Evolutionary conservation across 2,113 vertebrate species (phyloP).

Genomic region (Spermophilus dauricus): DNA sequence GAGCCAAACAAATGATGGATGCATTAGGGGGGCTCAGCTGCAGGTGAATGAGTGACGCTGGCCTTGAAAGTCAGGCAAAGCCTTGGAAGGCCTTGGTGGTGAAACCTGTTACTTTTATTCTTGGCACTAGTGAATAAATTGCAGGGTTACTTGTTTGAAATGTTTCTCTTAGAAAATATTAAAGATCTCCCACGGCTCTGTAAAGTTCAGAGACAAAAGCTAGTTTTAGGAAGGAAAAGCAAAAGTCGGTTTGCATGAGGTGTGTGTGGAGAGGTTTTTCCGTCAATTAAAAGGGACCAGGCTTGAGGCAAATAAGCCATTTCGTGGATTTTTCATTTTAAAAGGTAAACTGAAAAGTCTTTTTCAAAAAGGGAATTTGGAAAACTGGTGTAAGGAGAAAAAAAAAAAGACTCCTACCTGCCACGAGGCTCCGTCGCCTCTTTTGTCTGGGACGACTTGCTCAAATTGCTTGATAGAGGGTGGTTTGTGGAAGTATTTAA

Average conservation of each 20-base stretch:
- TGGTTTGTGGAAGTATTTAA: constrained; percentile 43
- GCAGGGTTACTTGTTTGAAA: constrained; percentile 84
- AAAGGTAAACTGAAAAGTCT: constrained; percentile 75
- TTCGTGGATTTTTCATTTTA: constrained; percentile 73
- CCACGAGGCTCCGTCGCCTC: not conserved
- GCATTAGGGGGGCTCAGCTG: constrained; percentile 56
- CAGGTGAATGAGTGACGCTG: constrained; percentile 67
- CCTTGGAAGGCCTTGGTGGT: constrained; percentile 72
- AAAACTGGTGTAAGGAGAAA: constrained; percentile 60
- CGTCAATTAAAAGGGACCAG: constrained; percentile 76
- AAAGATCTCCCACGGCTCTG: constrained; percentile 82
- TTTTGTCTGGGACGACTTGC: constrained; percentile 20
- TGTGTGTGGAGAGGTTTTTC: constrained; percentile 63
- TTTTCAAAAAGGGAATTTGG: constrained; percentile 66
- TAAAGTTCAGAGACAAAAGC: constrained; percentile 85
- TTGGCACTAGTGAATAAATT: constrained; percentile 83
- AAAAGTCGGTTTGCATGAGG: constrained; percentile 71
- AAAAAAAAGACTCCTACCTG: constrained; percentile 47
- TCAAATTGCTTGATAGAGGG: constrained; percentile 8
- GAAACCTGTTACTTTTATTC: constrained; percentile 84
- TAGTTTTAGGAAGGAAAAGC: constrained; percentile 74
- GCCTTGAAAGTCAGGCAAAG: constrained; percentile 75
- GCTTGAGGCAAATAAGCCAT: constrained; percentile 76
- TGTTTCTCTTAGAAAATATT: constrained; percentile 82
- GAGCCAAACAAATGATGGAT: constrained; percentile 82